Conservation (phyloP, 1,140 invertebrate species). For the Penaeus vannamei region DNA sequence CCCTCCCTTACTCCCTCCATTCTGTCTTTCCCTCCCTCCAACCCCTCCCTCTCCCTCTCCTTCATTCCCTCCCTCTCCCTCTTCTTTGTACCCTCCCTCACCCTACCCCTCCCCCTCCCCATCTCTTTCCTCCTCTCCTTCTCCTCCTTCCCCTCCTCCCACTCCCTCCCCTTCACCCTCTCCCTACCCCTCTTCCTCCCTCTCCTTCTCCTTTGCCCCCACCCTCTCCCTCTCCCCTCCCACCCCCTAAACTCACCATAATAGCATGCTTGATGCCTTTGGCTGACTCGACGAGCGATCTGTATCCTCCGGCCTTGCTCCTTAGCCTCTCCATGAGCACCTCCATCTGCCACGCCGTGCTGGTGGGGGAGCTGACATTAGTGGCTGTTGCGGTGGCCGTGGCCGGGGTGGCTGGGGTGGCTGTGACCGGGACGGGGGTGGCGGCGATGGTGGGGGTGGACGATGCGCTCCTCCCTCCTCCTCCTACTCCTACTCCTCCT, state of each 20-base stretch:
- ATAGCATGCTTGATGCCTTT: slow-evolving; percentile 88
- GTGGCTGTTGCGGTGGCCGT: slow-evolving; percentile 27
- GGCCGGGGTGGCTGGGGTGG: not conserved
- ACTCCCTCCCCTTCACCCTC: too few species aligned
- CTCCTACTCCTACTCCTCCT: not conserved
- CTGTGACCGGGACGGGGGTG: not conserved
- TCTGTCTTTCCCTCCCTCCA: too few species aligned
- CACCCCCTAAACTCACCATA: slow-evolving; percentile 76
- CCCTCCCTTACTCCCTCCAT: too few species aligned
- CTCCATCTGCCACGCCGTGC: slow-evolving; percentile 76
- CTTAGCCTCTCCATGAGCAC: slow-evolving; percentile 90
- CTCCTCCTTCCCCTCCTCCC: too few species aligned
- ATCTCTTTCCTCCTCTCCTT: too few species aligned
- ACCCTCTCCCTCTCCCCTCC: too few species aligned
- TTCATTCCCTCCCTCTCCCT: too few species aligned
- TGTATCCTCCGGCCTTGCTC: slow-evolving; percentile 82
- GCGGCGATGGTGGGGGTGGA: not conserved
- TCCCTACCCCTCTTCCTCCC: too few species aligned
- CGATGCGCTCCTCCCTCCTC: not conserved
- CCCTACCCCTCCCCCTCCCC: too few species aligned
- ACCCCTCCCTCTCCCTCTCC: too few species aligned
- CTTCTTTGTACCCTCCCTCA: too few species aligned
- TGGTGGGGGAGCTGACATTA: slow-evolving; percentile 48
- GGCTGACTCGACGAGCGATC: slow-evolving; percentile 85
- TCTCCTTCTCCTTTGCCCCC: too few species aligned